A percentile compares a stretch with the other conserved stretches of the same genome.
These are phyloP conservation scores for Eulemur coronatus DNA, from an alignment of 2,797 vertebrate genomes.

Conservation along the genomic window DNA sequence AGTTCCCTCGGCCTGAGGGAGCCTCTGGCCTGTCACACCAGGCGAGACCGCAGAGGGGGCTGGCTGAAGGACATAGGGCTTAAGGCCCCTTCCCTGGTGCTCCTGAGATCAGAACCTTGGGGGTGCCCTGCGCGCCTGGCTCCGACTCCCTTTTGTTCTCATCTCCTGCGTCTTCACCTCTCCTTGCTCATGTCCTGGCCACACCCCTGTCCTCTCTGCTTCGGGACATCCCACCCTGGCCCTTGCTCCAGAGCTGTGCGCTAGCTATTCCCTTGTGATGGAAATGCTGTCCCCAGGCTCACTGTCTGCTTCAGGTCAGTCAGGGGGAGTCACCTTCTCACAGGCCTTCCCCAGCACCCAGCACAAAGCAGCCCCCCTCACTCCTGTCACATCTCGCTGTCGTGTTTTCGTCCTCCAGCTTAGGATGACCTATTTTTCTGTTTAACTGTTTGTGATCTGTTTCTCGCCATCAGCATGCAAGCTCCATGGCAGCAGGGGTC, in stretches of 20 bases:
- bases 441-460: neutral
- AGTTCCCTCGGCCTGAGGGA: neutral
- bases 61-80: neutral
- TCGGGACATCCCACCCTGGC: neutral
- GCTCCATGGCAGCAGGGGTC: neutral
- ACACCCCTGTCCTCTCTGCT: neutral
- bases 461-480: neutral
- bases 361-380: neutral
- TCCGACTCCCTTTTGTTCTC: neutral
- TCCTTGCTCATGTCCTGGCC: neutral
- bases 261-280: neutral
- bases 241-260: neutral
- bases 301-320: neutral
- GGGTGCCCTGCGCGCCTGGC: neutral
- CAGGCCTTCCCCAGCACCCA: neutral
- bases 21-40: neutral
- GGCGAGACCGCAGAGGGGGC: neutral
- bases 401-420: neutral
- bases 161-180: neutral
- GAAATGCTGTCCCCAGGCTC: neutral
- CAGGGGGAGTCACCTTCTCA: neutral
- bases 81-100: neutral
- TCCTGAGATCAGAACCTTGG: neutral
- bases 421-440: neutral
- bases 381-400: neutral